Conservation (phyloP, 1,140 invertebrate genomes). For the Drosophila punjabiensis region DNA sequence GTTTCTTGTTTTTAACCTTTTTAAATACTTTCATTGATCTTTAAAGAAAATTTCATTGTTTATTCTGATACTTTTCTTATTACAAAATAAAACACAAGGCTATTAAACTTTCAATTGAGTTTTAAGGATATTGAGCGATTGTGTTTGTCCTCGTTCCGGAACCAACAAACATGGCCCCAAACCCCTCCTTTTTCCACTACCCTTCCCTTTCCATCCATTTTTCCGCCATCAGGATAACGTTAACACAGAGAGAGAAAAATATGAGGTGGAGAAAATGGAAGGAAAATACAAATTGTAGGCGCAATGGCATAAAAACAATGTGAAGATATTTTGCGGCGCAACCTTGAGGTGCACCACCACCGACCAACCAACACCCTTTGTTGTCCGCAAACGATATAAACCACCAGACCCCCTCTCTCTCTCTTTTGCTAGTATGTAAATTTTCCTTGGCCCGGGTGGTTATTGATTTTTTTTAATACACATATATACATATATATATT, state of each 20-base stretch:
- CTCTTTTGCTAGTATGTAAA: constrained; percentile 25
- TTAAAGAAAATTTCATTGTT: not conserved
- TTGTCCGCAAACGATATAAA: constrained; percentile 1
- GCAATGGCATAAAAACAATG: constrained; percentile 43
- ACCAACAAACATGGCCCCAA: constrained; percentile 42
- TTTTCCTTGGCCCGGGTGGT: constrained; percentile 65
- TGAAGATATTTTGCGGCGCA: constrained; percentile 47
- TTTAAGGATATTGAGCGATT: constrained; percentile 55
- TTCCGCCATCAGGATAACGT: not conserved
- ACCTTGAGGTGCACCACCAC: constrained; percentile 56
- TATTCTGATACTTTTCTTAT: not conserved
- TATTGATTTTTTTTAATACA: constrained; percentile 66
- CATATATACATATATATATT: not conserved
- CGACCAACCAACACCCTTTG: constrained; percentile 14
- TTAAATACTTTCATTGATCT: not conserved
- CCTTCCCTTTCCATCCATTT: not conserved
- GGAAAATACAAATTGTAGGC: constrained; percentile 20
- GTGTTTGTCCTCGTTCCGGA: constrained; percentile 68
- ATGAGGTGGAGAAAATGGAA: not conserved
- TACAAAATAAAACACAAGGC: constrained; percentile 17
- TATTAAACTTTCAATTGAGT: constrained; percentile 43
- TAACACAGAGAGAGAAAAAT: not conserved
- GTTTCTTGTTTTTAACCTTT: not conserved
- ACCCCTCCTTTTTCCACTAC: constrained; percentile 2
- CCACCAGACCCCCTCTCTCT: not conserved